Conservation (phyloP, 2,888 invertebrate genomes). For the Bombylius major region DNA sequence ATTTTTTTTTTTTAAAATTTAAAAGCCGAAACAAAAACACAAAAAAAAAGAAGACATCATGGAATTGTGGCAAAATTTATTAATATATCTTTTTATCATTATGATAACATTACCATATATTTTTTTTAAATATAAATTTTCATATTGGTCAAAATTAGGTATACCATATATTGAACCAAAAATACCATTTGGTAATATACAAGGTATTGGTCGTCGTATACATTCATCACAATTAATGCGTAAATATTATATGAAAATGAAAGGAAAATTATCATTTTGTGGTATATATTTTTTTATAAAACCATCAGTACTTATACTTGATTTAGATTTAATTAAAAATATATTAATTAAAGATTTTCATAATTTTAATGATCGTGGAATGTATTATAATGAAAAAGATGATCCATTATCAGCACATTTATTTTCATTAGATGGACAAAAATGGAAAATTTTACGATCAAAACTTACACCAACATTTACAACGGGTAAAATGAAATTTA, state of each 20-base stretch:
- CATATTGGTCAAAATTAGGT: constrained; percentile 20
- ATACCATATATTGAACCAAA: constrained; percentile 19
- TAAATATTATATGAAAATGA: constrained; percentile 9
- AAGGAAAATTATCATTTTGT: constrained; percentile 8
- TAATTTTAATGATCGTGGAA: constrained; percentile 22
- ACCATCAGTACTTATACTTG: constrained; percentile 8
- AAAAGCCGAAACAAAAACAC: no score
- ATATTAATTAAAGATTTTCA: constrained; percentile 24
- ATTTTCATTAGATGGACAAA: constrained; percentile 22
- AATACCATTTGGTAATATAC: constrained; percentile 20
- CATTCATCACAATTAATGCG: constrained; percentile 5
- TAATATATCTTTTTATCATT: not conserved
- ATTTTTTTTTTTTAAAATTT: no score
- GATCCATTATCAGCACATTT: constrained; percentile 24
- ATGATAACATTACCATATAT: not conserved
- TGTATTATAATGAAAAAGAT: constrained; percentile 20
- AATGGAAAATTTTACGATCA: constrained; percentile 32
- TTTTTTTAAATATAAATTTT: not conserved
- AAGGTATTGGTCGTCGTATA: constrained; percentile 5
- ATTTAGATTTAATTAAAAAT: constrained; percentile 21
- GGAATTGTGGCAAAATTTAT: not conserved
- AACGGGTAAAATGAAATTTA: constrained; percentile 33
- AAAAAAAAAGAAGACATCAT: not conserved
- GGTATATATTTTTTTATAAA: constrained; percentile 12
- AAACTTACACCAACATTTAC: constrained; percentile 35